phyloP scores from a whole-genome alignment of 2,888 invertebrate species.

The Dolomedes plantarius region DNA sequence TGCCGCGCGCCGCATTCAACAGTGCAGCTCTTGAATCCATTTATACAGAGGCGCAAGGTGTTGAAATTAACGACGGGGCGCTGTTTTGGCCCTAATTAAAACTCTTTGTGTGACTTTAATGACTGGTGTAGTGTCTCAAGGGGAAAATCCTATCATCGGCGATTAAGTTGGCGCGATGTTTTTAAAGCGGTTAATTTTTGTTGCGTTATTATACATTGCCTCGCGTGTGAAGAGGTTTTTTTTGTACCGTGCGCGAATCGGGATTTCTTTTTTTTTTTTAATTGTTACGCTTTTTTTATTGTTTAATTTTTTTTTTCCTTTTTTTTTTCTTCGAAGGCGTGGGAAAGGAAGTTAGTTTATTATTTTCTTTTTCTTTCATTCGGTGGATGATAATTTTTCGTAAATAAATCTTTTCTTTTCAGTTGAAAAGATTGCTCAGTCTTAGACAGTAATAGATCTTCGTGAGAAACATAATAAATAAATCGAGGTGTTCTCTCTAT shows the following conservation, averaged over 20 bases:
- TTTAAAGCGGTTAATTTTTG: conserved; percentile 54
- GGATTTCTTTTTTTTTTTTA: conserved; percentile 24
- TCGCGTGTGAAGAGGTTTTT: background rate
- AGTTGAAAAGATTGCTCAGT: background rate
- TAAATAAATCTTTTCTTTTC: background rate
- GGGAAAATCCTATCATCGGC: conserved; percentile 45
- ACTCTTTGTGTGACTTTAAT: conserved; percentile 68
- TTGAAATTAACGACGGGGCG: conserved; percentile 68
- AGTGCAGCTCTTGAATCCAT: conserved; percentile 48
- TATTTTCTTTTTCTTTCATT: background rate
- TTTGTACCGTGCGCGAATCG: background rate
- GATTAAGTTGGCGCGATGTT: conserved; percentile 45
- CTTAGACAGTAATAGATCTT: background rate
- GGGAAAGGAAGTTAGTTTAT: background rate
- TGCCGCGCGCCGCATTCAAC: conserved; percentile 2
- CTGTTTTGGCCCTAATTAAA: conserved; percentile 63
- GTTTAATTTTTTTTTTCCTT: conserved; percentile 15
- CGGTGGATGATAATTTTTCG: background rate
- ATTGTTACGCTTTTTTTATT: background rate
- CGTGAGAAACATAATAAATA: background rate
- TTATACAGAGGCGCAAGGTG: conserved; percentile 49
- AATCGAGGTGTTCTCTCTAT: no score
- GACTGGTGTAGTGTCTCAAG: conserved; percentile 63
- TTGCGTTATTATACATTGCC: conserved; percentile 27
- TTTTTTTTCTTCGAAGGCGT: background rate